Base-by-base conservation (phyloP, 2,113 vertebrate genomes). In the Actenoides hombroni region DNA sequence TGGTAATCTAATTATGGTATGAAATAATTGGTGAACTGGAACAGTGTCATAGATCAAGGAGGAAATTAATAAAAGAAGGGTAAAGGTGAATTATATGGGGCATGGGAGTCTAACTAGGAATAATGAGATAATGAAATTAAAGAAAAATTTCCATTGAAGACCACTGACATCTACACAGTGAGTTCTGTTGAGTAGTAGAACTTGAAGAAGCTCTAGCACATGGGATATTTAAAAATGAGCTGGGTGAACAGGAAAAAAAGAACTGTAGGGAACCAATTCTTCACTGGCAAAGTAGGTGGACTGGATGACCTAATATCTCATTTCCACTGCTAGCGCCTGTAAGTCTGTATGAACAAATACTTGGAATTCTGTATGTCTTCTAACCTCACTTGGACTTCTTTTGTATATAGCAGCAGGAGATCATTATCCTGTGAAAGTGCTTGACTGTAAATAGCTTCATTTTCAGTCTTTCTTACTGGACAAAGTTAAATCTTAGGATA, bases 1-100 rank as follows among this genome's bases (percentile, higher is more conserved):
- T 68, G 53, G n/a, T 90, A 94, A 91, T 92, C 53, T 80, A 96
- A 81, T 83, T 94, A 53, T 39, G 11, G 4, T 51, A 80, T 86
- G 59, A 65, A 93, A 88, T 94, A 92, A 83, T 77, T 92, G 40
- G 46, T 75, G 59, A 84, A 70, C 44, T 84, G 46, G 44, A 83
- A 67, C 46, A 76, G 28, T 94, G 56, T 83, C 37, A 11, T 60
- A 81, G 48, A 71, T 93, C 39, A 90, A 61, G 31, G 33, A 65
- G 16, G 28, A 68, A 71, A 89, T n/a, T 63, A 60, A 65, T 67
- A 65, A 54, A 63, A 90, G 56, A 90, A 91, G 67, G 54, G 28
- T 89, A 76, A 83, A 90, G 64, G 61, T 90, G 11, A 83, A 46
- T 73, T 65, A 5, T 60, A 64, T 23, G 37, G 25, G 28, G 12